Base-by-base conservation (phyloP, 2,888 invertebrate genomes). In the Platycheirus rosarum region DNA sequence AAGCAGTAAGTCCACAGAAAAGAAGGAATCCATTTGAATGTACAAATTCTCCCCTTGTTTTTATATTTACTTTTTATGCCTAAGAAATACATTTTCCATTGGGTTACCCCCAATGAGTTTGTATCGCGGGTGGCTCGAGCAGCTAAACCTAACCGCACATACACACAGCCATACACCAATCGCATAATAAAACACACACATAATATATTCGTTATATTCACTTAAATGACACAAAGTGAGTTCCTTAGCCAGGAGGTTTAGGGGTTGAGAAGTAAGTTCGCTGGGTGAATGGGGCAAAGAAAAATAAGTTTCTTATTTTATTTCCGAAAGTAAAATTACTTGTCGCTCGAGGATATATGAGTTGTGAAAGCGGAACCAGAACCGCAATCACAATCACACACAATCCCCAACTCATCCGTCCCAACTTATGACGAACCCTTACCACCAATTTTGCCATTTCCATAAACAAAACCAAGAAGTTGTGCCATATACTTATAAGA, bases 261-360 rank as follows among this genome's bases (percentile, higher is more conserved):
- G 4, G 26, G 44, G 16, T 32, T 48, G 29, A 13, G n/a, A 23
- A 32, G 26, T 49, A 60, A 42, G 73, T 55, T 71, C 76, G 53
- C 26, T 14, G 66, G 49, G 71, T 57, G 65, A 71, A 71, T 62
- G 42, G 55, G 57, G 57, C 77, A 77, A 65, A 74, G 80, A 76
- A 85, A 85, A 85, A 85, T 87, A 88, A 87, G 86, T 88, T 88
- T 86, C 88, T 86, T 86, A 87, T 87, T 88, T 88, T 88, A 87
- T 88, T 87, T 86, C 85, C 86, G 86, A n/a, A 88, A 88, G 88
- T 87, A 87, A 88, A 87, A 88, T 88, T 86, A 88, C 86, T 87
- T 88, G 88, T 88, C 88, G 88, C 88, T 87, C 77, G 84, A 85
- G 88, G 88, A 86, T 70, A 85, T 63, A 79, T 84, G 71, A 85